Evolutionary conservation across 2,797 vertebrate genomes (phyloP).

Genomic region (Takifugu rubripes): DNA sequence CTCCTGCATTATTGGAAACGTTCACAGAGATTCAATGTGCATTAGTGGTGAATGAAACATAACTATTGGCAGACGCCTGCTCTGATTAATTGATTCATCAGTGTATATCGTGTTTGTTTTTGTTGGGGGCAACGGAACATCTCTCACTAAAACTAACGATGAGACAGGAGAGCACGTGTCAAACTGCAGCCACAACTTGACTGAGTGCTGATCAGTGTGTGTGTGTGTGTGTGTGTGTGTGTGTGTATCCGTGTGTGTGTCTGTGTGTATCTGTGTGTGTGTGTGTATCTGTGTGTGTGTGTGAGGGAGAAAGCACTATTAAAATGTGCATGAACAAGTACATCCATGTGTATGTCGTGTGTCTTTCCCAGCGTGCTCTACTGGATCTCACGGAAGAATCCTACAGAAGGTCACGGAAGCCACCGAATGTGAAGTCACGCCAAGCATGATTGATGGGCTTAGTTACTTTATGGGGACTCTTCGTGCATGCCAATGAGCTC

Average conservation of each 20-base stretch:
- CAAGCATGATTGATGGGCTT: conserved; percentile 63
- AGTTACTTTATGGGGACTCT: conserved; percentile 61
- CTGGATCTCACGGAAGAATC: conserved; percentile 46
- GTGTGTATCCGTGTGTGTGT: conserved; percentile 12
- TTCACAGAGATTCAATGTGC: conserved; percentile 66
- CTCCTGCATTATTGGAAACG: conserved; percentile 65
- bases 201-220: conserved; percentile 37
- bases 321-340: conserved; percentile 18
- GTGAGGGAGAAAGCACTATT: neutral
- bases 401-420: conserved; percentile 55
- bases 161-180: conserved; percentile 55
- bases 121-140: conserved; percentile 63
- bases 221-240: conserved; percentile 4
- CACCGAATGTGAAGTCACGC: conserved; percentile 39
- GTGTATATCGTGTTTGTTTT: conserved; percentile 72
- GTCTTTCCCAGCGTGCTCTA: conserved; percentile 10
- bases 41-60: conserved; percentile 75
- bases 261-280: conserved; percentile 11
- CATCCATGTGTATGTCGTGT: neutral
- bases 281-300: conserved; percentile 14
- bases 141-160: conserved; percentile 70
- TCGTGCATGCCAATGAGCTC: conserved; percentile 70
- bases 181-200: conserved; percentile 56
- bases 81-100: conserved; percentile 69
- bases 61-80: conserved; percentile 68